A percentile compares a stretch with the other conserved stretches of the same genome.
These are phyloP conservation scores for Gastrophryne carolinensis DNA, from an alignment of 2,797 vertebrate species.

Conservation along the genomic window DNA sequence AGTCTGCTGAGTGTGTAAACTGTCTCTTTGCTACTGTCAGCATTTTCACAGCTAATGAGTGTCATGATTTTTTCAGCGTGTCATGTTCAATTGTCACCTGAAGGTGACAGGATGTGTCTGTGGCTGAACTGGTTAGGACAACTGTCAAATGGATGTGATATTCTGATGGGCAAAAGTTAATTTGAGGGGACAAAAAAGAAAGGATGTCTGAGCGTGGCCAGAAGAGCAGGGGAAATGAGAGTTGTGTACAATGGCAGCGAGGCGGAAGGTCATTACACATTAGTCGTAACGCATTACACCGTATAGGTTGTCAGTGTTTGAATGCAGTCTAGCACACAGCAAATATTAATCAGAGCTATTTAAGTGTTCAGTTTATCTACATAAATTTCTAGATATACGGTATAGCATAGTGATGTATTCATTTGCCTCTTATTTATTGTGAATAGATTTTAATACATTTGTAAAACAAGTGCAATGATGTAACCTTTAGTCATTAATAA, in stretches of 20 bases:
- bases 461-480: too few relatives aligned
- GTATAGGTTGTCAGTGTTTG: not conserved
- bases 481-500: too few relatives aligned
- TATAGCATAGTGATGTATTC: too few relatives aligned
- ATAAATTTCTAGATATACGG: too few relatives aligned
- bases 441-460: too few relatives aligned
- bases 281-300: constrained; percentile 29
- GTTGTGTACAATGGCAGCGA: not conserved
- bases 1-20: not conserved
- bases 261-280: constrained; percentile 41
- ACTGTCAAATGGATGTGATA: constrained; percentile 43
- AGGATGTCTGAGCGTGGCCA: not conserved
- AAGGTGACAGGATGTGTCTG: constrained; percentile 49
- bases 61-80: constrained; percentile 42
- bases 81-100: constrained; percentile 51
- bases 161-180: constrained; percentile 40
- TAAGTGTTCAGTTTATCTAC: too few relatives aligned
- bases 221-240: not conserved
- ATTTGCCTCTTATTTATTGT: too few relatives aligned
- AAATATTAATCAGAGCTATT: too few relatives aligned
- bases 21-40: constrained; percentile 14
- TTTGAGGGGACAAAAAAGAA: constrained; percentile 42
- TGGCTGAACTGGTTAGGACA: constrained; percentile 49
- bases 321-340: too few relatives aligned
- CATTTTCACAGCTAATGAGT: constrained; percentile 51